Percentiles rank a stretch among this genome's conserved stretches.
phyloP scores from a whole-genome alignment of 2,888 invertebrate genomes.

The Chaitophorus viminalis region DNA sequence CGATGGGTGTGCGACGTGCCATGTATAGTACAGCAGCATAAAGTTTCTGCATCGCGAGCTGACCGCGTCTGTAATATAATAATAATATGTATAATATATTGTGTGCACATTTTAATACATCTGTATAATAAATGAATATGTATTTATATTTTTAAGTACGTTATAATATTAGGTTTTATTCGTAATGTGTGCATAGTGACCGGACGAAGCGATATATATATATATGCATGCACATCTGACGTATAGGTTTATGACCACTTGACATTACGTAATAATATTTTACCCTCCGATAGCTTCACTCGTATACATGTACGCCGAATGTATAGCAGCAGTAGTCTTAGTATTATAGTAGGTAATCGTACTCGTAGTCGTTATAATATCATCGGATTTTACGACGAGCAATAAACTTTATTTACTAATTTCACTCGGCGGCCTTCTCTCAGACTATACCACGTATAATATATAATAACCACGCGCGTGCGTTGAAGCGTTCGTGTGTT shows the following conservation, averaged over 20 bases:
- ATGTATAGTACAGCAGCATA: too few species aligned
- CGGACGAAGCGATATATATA: background rate
- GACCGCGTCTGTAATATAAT: too few species aligned
- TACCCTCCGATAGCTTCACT: background rate
- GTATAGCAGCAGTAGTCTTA: too few species aligned
- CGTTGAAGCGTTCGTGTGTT: background rate
- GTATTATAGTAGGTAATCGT: too few species aligned
- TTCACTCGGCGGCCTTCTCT: background rate
- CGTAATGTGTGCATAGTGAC: background rate
- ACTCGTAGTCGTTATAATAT: background rate
- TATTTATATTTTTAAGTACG: too few species aligned
- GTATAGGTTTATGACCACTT: conserved; percentile 16
- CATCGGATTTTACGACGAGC: conserved; percentile 25
- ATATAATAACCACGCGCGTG: background rate
- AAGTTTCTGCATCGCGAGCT: too few species aligned
- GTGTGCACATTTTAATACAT: too few species aligned
- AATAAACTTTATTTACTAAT: conserved; percentile 40
- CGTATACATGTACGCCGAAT: background rate
- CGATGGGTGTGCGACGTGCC: too few species aligned
- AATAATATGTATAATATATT: too few species aligned
- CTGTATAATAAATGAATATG: too few species aligned
- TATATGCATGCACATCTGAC: background rate
- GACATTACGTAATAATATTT: conserved; percentile 8
- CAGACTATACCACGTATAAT: background rate
- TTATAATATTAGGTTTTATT: too few species aligned